Evolutionary conservation across 1,140 invertebrate genomes (phyloP).

Genomic region (Metaphire vulgaris): DNA sequence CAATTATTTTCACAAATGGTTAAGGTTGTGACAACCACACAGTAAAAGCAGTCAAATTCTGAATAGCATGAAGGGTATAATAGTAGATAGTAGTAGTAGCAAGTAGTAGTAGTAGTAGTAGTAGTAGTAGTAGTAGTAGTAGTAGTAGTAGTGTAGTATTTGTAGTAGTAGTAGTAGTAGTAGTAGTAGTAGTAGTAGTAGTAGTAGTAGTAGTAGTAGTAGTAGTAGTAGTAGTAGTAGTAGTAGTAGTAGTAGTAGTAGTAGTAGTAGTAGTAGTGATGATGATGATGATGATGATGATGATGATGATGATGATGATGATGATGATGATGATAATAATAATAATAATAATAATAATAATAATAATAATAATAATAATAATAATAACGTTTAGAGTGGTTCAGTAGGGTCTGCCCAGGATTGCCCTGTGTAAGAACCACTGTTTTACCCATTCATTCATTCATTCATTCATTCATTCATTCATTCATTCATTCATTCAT

Average conservation of each 20-base stretch:
- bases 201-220: constrained; percentile 20
- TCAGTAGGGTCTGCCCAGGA: too few species aligned
- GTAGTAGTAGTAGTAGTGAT: constrained; percentile 7
- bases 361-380: constrained; percentile 18
- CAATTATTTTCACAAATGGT: too few species aligned
- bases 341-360: constrained; percentile 23
- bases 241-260: constrained; percentile 16
- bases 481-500: constrained; percentile 6
- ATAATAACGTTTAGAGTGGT: constrained; percentile 5
- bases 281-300: constrained; percentile 10
- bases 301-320: constrained; percentile 23
- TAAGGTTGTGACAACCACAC: too few species aligned
- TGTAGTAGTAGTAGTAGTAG: constrained; percentile 19
- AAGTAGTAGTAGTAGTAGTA: constrained; percentile 21
- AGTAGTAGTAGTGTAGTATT: too few species aligned
- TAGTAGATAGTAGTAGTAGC: constrained; percentile 9
- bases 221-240: constrained; percentile 21
- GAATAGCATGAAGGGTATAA: neutral
- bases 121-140: constrained; percentile 21
- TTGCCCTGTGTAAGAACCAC: too few species aligned
- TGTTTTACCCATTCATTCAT: constrained; percentile 6
- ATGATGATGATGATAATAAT: constrained; percentile 28
- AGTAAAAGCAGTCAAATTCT: too few species aligned
- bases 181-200: constrained; percentile 20
- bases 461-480: constrained; percentile 43